Evolutionary conservation across 1,140 invertebrate species (phyloP).

Genomic region (Camponotus pennsylvanicus): DNA sequence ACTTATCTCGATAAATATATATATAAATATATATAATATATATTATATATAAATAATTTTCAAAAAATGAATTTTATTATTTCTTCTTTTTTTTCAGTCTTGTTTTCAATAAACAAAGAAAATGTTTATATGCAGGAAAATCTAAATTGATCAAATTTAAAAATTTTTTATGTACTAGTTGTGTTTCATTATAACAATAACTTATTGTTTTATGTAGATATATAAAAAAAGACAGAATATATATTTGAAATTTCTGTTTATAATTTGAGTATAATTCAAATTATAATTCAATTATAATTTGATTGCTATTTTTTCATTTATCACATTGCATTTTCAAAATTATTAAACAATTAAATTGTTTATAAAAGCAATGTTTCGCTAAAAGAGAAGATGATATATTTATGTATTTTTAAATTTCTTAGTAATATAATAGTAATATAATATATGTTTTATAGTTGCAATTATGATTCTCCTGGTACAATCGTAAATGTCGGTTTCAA

Average conservation of each 20-base stretch:
- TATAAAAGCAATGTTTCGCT: not conserved
- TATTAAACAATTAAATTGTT: not conserved
- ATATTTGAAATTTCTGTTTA: not conserved
- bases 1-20: no score
- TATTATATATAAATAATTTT: not conserved
- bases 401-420: not conserved
- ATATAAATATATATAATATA: no score
- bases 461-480: not conserved
- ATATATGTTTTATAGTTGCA: not conserved
- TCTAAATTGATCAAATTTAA: not conserved
- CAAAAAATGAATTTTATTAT: not conserved
- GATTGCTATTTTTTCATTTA: not conserved
- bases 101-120: not conserved
- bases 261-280: no score
- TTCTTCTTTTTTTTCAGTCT: not conserved
- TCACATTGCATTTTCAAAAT: not conserved
- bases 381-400: not conserved
- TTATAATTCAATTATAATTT: no score
- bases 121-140: not conserved
- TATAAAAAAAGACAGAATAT: not conserved
- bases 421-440: not conserved
- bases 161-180: not conserved
- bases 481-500: conserved; percentile 24
- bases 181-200: not conserved
- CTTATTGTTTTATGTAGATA: not conserved